These are phyloP conservation scores for Indicator maculatus DNA, from an alignment of 2,113 vertebrate species.

Conservation along the genomic window DNA sequence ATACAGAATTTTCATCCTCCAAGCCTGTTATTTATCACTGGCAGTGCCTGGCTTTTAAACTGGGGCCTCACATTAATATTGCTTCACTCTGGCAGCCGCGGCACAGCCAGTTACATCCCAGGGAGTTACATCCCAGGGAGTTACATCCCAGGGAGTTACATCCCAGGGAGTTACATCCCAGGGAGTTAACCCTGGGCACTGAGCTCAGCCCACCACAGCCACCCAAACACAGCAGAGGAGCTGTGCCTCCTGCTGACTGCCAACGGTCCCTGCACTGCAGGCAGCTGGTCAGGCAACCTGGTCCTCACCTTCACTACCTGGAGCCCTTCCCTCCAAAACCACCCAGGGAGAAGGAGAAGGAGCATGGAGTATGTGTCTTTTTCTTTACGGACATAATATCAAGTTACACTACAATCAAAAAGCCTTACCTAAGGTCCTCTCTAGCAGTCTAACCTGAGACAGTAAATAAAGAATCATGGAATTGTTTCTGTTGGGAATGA, in stretches of 20 bases:
- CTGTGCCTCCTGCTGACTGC: background rate
- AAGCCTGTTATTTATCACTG: background rate
- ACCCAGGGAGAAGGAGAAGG: background rate
- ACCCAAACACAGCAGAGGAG: background rate
- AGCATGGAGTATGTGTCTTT: background rate
- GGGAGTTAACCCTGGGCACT: background rate
- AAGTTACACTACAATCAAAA: background rate
- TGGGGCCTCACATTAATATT: background rate
- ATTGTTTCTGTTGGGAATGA: too few relatives aligned
- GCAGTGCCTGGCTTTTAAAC: constrained; percentile 1
- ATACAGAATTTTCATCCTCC: background rate
- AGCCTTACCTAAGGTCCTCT: background rate
- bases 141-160: background rate
- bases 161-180: background rate
- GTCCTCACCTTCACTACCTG: background rate
- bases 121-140: background rate
- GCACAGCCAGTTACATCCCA: background rate
- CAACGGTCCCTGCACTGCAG: background rate
- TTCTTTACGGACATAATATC: background rate
- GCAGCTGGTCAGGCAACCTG: too few relatives aligned
- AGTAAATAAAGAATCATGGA: background rate
- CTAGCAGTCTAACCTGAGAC: background rate
- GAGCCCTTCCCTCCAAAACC: background rate
- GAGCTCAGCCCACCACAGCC: background rate
- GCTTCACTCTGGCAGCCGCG: background rate